These are phyloP conservation scores for Microtus montanus DNA, from an alignment of 2,113 vertebrate genomes.

Conservation along the genomic window DNA sequence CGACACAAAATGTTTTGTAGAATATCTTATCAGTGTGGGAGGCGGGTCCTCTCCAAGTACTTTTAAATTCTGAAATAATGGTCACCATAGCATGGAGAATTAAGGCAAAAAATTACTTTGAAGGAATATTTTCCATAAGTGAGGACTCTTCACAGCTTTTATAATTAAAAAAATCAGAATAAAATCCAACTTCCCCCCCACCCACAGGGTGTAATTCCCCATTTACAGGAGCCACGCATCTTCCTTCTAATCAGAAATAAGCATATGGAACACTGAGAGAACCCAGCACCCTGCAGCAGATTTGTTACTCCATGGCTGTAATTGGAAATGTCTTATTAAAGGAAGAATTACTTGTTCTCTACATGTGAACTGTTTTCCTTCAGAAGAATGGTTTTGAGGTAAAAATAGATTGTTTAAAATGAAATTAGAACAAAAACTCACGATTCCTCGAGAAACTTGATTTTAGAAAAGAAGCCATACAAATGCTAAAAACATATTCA, in stretches of 20 bases:
- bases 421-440: conserved; percentile 57
- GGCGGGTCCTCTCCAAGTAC: neutral
- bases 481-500: conserved; percentile 25
- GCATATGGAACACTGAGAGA: conserved; percentile 28
- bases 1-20: neutral
- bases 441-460: neutral
- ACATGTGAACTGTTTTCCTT: conserved; percentile 29
- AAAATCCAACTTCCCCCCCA: neutral
- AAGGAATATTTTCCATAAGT: neutral
- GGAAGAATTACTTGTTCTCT: conserved; percentile 63
- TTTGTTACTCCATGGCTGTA: conserved; percentile 50
- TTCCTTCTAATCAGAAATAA: conserved; percentile 63
- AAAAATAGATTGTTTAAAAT: conserved; percentile 39
- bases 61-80: neutral
- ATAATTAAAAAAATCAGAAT: conserved; percentile 52
- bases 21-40: neutral
- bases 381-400: conserved; percentile 18
- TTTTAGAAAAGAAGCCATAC: conserved; percentile 47
- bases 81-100: neutral
- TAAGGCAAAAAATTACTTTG: conserved; percentile 31
- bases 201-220: conserved; percentile 29
- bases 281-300: neutral
- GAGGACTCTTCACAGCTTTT: conserved; percentile 5
- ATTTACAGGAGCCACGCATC: conserved; percentile 36
- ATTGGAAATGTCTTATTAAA: conserved; percentile 59